These are phyloP conservation scores for Watsonalla binaria DNA, from an alignment of 2,888 invertebrate species.

Conservation along the genomic window DNA sequence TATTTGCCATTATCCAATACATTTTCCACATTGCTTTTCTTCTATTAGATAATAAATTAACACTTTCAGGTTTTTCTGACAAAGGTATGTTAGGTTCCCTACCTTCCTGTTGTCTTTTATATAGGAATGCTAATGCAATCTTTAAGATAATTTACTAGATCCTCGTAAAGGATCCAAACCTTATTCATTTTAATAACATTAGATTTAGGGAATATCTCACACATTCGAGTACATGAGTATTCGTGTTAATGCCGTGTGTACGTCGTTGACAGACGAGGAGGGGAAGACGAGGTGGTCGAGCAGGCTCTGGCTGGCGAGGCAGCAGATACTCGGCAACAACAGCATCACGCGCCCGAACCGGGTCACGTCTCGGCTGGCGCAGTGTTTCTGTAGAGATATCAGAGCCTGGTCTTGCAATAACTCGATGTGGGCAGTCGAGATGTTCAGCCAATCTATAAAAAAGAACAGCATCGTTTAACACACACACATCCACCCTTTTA, in stretches of 20 bases:
- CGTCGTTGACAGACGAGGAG: slow-evolving; percentile 73
- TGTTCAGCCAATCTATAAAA: slow-evolving; percentile 40
- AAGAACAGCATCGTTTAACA: not conserved
- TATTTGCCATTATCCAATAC: too few relatives aligned
- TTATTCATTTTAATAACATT: too few relatives aligned
- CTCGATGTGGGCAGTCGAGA: slow-evolving; percentile 66
- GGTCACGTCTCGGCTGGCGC: slow-evolving; percentile 64
- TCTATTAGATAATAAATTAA: too few relatives aligned
- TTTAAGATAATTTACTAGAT: too few relatives aligned
- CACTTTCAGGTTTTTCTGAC: too few relatives aligned
- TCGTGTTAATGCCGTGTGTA: slow-evolving; percentile 46
- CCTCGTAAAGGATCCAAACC: too few relatives aligned
- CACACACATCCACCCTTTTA: not conserved
- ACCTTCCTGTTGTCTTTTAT: too few relatives aligned
- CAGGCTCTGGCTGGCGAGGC: slow-evolving; percentile 42
- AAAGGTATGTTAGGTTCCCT: too few relatives aligned
- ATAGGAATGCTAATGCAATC: too few relatives aligned
- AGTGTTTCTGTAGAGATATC: slow-evolving; percentile 86
- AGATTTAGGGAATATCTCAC: slow-evolving; percentile 10
- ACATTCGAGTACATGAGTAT: slow-evolving; percentile 51
- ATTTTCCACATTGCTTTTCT: too few relatives aligned
- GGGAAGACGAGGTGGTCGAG: slow-evolving; percentile 87
- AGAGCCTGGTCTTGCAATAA: slow-evolving; percentile 90
- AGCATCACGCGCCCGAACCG: slow-evolving; percentile 87
- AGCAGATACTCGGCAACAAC: slow-evolving; percentile 82